Evolutionary conservation across 2,888 invertebrate species (phyloP).

Genomic region (Nemotelus pantherinus): DNA sequence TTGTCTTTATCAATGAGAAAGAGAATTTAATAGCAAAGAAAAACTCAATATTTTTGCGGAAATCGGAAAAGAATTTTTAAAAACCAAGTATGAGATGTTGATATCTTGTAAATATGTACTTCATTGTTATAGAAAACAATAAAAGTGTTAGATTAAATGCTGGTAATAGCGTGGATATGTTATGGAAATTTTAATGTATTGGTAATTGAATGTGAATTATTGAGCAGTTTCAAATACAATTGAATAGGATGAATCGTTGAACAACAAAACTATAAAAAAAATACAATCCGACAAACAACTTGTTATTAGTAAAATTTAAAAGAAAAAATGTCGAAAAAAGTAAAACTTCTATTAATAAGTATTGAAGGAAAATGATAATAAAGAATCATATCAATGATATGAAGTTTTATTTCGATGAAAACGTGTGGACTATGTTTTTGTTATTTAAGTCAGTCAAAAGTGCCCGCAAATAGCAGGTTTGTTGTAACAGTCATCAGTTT

Average conservation of each 20-base stretch:
- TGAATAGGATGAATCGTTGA: constrained; percentile 1
- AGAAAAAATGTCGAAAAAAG: constrained; percentile 12
- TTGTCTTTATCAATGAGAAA: constrained; percentile 5
- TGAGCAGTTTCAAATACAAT: background rate
- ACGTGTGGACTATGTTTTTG: too few relatives aligned
- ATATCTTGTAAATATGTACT: constrained; percentile 12
- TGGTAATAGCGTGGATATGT: constrained; percentile 3
- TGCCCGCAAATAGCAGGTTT: too few relatives aligned
- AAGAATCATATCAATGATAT: constrained; percentile 36
- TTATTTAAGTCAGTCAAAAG: too few relatives aligned
- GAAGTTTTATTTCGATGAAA: background rate
- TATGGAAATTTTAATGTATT: constrained; percentile 14
- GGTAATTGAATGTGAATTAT: background rate
- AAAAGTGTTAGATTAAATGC: constrained; percentile 11
- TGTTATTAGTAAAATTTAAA: constrained; percentile 30
- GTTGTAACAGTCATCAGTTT: too few relatives aligned
- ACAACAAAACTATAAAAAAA: background rate
- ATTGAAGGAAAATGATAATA: constrained; percentile 33
- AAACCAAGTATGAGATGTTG: background rate
- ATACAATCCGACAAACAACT: constrained; percentile 5
- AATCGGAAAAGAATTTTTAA: background rate
- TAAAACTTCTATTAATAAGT: constrained; percentile 26
- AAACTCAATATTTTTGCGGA: constrained; percentile 22
- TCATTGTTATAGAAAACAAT: background rate
- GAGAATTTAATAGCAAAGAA: background rate